Evolutionary conservation across 2,888 invertebrate species (phyloP).

Genomic region (Lymantria monacha): DNA sequence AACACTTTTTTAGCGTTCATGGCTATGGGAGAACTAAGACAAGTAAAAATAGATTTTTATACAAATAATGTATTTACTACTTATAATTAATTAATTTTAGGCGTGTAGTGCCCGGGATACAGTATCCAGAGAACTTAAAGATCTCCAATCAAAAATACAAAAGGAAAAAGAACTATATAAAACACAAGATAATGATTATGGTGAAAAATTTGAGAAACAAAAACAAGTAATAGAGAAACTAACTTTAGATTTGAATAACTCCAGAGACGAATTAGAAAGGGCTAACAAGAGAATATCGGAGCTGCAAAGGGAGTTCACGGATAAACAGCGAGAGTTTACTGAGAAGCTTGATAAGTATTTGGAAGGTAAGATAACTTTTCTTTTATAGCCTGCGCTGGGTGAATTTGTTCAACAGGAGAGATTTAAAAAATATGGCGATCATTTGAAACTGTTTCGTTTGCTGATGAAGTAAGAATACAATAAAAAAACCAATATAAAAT

Average conservation of each 20-base stretch:
- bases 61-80: no score
- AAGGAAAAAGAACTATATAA: constrained; percentile 64
- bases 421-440: no score
- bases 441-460: no score
- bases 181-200: constrained; percentile 66
- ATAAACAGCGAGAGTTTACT: constrained; percentile 77
- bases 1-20: no score
- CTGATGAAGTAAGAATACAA: no score
- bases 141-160: constrained; percentile 66
- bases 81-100: constrained; percentile 44
- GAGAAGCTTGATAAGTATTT: constrained; percentile 68
- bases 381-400: no score
- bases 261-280: constrained; percentile 78
- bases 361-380: constrained; percentile 45
- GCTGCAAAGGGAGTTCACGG: constrained; percentile 76
- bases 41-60: no score
- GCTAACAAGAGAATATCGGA: constrained; percentile 82
- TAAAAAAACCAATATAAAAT: no score
- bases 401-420: no score
- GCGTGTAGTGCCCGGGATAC: constrained; percentile 84
- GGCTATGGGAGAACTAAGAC: no score
- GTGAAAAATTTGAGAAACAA: constrained; percentile 75
- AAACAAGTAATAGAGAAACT: constrained; percentile 78
- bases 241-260: constrained; percentile 65
- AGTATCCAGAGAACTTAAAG: constrained; percentile 80